These are phyloP conservation scores for Sander lucioperca DNA, from an alignment of 2,113 vertebrate genomes.

Conservation along the genomic window DNA sequence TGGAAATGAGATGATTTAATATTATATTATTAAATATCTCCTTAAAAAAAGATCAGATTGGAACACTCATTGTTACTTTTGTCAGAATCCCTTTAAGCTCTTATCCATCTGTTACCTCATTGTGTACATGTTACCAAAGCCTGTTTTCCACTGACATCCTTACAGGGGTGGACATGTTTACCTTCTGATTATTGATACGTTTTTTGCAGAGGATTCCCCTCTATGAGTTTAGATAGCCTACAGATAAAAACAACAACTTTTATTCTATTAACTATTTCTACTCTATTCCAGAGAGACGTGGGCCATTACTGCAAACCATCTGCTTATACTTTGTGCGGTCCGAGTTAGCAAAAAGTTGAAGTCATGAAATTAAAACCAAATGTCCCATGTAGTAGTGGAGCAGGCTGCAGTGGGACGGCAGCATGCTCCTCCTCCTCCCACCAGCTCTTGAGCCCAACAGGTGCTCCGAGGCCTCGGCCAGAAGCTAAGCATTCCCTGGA, in stretches of 20 bases:
- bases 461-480: slow-evolving; percentile 71
- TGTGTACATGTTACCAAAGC: slow-evolving; percentile 54
- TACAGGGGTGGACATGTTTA: slow-evolving; percentile 56
- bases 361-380: slow-evolving; percentile 86
- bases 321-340: slow-evolving; percentile 78
- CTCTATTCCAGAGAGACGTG: slow-evolving; percentile 44
- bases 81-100: slow-evolving; percentile 28
- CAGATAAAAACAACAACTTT: slow-evolving; percentile 46
- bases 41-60: slow-evolving; percentile 12
- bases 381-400: slow-evolving; percentile 75
- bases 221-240: slow-evolving; percentile 23
- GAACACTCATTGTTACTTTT: slow-evolving; percentile 33
- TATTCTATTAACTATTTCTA: slow-evolving; percentile 42
- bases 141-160: slow-evolving; percentile 41
- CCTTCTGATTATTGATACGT: slow-evolving; percentile 52
- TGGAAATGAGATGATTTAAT: slow-evolving; percentile 28
- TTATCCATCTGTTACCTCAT: slow-evolving; percentile 53
- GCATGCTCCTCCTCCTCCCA: slow-evolving; percentile 48
- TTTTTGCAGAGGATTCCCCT: slow-evolving; percentile 46
- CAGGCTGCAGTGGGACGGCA: slow-evolving; percentile 65
- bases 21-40: slow-evolving; percentile 23
- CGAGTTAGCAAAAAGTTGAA: slow-evolving; percentile 82
- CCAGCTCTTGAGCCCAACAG: slow-evolving; percentile 72
- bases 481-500: slow-evolving; percentile 64
- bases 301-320: slow-evolving; percentile 71